Evolutionary conservation across 1,140 invertebrate genomes (phyloP).

Genomic region (Bombus pyrosoma): DNA sequence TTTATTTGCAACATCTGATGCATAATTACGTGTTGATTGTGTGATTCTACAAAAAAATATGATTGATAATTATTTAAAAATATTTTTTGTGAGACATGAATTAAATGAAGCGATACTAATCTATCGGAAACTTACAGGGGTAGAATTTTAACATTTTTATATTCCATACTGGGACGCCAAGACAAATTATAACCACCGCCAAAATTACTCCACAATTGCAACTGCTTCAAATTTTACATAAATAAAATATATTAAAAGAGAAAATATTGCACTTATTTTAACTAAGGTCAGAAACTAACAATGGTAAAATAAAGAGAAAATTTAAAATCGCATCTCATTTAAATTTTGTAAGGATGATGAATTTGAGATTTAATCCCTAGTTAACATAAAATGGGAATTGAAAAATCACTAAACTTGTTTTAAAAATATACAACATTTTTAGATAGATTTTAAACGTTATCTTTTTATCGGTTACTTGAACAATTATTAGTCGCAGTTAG

Average conservation of each 20-base stretch:
- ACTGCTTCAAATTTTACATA: conserved; percentile 81
- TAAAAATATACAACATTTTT: not conserved
- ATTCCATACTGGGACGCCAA: conserved; percentile 90
- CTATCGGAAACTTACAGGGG: conserved; percentile 84
- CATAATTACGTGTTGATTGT: conserved; percentile 70
- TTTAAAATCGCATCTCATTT: not conserved
- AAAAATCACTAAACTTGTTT: not conserved
- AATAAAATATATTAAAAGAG: conserved; percentile 16
- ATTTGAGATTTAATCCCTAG: not conserved
- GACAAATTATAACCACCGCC: conserved; percentile 80
- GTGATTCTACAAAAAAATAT: conserved; percentile 60
- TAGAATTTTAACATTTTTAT: conserved; percentile 89
- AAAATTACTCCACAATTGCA: conserved; percentile 83
- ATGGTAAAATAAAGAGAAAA: not conserved
- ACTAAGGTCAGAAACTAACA: not conserved
- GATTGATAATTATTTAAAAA: not conserved
- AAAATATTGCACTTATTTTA: not conserved
- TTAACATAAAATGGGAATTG: not conserved
- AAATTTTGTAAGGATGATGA: not conserved
- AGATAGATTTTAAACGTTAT: not conserved
- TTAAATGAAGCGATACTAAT: conserved; percentile 18
- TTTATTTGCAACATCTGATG: conserved; percentile 74
- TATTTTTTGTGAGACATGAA: conserved; percentile 6
- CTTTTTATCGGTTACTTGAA: not conserved
- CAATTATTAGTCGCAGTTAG: conserved; percentile 2